Percentiles rank a stretch among this genome's conserved stretches.
phyloP scores from a whole-genome alignment of 2,888 invertebrate genomes.

The Drosophila diplacantha region DNA sequence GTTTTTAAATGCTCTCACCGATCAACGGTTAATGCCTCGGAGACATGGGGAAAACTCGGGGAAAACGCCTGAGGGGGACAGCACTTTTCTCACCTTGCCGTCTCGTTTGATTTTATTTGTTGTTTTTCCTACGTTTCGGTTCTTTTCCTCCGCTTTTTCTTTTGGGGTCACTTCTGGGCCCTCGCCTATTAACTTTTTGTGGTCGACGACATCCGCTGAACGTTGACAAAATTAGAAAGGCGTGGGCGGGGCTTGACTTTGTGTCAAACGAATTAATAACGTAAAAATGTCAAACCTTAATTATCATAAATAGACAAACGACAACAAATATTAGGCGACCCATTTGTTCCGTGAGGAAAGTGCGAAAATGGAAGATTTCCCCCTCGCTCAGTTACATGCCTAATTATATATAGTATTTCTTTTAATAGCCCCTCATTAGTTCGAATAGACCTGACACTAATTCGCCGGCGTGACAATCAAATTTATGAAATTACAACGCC shows the following conservation, averaged over 20 bases:
- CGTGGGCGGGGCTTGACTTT: slow-evolving; percentile 52
- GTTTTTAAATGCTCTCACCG: slow-evolving; percentile 37
- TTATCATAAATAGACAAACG: slow-evolving; percentile 68
- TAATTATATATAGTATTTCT: slow-evolving; percentile 26
- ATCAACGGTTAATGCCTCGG: slow-evolving; percentile 33
- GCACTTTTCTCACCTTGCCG: slow-evolving; percentile 40
- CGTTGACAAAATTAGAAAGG: slow-evolving; percentile 64
- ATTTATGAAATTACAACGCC: slow-evolving; percentile 52
- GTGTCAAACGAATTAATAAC: slow-evolving; percentile 72
- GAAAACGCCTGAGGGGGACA: slow-evolving; percentile 36
- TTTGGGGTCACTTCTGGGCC: slow-evolving; percentile 56
- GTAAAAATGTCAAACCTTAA: slow-evolving; percentile 71
- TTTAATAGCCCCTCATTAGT: slow-evolving; percentile 54
- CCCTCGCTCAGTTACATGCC: slow-evolving; percentile 6
- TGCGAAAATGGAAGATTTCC: slow-evolving; percentile 33
- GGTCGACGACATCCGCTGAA: slow-evolving; percentile 60
- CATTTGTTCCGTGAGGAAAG: slow-evolving; percentile 48
- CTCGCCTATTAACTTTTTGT: slow-evolving; percentile 67
- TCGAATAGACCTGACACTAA: slow-evolving; percentile 55
- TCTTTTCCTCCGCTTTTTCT: slow-evolving; percentile 23
- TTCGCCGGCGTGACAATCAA: slow-evolving; percentile 55
- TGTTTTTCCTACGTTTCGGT: slow-evolving; percentile 18
- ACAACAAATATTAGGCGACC: slow-evolving; percentile 66
- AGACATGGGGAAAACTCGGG: slow-evolving; percentile 14
- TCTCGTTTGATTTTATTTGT: slow-evolving; percentile 34